A percentile compares a stretch with the other conserved stretches of the same genome.
phyloP scores from a whole-genome alignment of 2,888 invertebrate genomes.

The Drosophila koepferae region DNA sequence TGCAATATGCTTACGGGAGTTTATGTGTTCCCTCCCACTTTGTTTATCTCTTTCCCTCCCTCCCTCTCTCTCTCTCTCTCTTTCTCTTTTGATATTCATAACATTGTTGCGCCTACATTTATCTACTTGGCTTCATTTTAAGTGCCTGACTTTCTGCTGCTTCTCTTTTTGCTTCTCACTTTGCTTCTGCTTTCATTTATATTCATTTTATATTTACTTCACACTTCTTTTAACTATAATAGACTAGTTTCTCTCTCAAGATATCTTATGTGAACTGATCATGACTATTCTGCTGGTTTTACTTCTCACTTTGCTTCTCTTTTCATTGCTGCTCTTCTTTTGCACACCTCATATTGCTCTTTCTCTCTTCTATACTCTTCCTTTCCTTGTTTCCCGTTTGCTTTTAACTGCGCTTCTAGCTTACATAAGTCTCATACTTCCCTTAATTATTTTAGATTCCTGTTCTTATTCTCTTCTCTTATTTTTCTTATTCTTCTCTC shows the following conservation, averaged over 20 bases:
- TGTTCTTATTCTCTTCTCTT: background rate
- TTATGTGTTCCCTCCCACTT: background rate
- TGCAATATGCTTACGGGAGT: background rate
- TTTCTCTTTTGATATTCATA: background rate
- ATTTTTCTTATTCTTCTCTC: background rate
- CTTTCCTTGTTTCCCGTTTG: background rate
- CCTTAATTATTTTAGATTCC: background rate
- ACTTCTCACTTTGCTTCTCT: background rate
- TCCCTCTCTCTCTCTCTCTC: background rate
- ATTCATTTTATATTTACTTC: too few species aligned
- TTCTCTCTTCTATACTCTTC: too few species aligned
- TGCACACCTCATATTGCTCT: background rate
- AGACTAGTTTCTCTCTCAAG: background rate
- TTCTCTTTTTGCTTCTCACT: background rate
- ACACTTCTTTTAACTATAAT: too few species aligned
- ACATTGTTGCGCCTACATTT: background rate
- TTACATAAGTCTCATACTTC: background rate
- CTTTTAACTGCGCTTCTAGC: background rate
- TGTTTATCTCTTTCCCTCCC: background rate
- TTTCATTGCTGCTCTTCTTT: background rate
- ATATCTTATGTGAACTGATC: background rate
- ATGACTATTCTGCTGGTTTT: background rate
- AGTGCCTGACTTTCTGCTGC: too few species aligned
- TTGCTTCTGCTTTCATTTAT: background rate
- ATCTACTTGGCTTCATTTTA: background rate